Conservation (phyloP, 2,888 invertebrate genomes). For the Gasteruption jaculator region DNA sequence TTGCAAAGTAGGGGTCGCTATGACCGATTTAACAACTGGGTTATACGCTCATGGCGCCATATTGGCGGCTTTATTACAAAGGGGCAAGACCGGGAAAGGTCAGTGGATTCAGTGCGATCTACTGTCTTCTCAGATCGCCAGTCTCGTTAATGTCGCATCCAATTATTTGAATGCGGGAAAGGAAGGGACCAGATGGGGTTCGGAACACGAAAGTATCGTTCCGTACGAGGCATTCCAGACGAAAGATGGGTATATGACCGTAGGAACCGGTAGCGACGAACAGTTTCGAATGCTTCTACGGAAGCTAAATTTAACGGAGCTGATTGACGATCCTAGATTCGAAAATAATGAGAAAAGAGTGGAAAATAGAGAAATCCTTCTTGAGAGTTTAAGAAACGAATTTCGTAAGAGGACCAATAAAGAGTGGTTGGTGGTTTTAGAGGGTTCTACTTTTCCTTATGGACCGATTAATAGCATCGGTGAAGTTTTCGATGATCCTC, state of each 20-base stretch:
- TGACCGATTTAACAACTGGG: slow-evolving; percentile 91
- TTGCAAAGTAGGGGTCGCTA: slow-evolving; percentile 87
- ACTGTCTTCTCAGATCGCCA: slow-evolving; percentile 87
- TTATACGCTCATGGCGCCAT: slow-evolving; percentile 94
- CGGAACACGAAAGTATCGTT: slow-evolving; percentile 89
- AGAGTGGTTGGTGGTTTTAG: slow-evolving; percentile 72
- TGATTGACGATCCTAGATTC: slow-evolving; percentile 65
- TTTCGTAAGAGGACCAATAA: slow-evolving; percentile 63
- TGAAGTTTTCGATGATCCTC: slow-evolving; percentile 84
- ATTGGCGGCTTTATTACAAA: slow-evolving; percentile 79
- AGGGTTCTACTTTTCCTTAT: slow-evolving; percentile 75
- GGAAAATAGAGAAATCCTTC: slow-evolving; percentile 66
- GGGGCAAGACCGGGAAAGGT: slow-evolving; percentile 73
- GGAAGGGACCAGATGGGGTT: slow-evolving; percentile 82
- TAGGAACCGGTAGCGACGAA: slow-evolving; percentile 82
- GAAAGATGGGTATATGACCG: slow-evolving; percentile 75
- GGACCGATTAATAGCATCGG: slow-evolving; percentile 86
- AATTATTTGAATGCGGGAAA: slow-evolving; percentile 84
- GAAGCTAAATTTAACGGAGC: slow-evolving; percentile 58
- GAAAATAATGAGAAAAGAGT: slow-evolving; percentile 73
- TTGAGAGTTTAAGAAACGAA: slow-evolving; percentile 60
- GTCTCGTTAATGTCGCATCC: slow-evolving; percentile 82
- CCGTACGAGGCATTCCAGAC: slow-evolving; percentile 90
- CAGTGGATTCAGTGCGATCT: slow-evolving; percentile 93
- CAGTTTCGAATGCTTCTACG: slow-evolving; percentile 74